Conservation (phyloP, 2,113 vertebrate genomes). For the Erythrocercus mccallii region DNA sequence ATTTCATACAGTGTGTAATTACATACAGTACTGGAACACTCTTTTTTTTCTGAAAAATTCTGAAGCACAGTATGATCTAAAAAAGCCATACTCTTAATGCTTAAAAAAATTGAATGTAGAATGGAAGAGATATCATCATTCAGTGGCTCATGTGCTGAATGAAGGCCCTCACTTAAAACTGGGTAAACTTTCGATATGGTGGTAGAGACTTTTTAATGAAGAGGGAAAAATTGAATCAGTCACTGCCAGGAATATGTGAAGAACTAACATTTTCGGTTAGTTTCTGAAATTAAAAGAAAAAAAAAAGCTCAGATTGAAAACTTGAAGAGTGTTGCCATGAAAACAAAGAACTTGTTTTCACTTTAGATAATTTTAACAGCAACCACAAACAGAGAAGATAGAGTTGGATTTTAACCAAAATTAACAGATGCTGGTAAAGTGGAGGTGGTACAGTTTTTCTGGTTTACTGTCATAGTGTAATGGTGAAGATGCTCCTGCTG, state of each 20-base stretch:
- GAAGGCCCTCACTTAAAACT: not conserved
- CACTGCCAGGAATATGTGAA: not conserved
- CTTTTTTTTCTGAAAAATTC: not conserved
- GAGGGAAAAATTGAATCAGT: not conserved
- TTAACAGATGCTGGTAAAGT: not conserved
- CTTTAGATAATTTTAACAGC: not conserved
- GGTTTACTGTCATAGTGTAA: not conserved
- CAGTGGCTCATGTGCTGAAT: not conserved
- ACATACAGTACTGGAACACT: not conserved
- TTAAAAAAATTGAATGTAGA: not conserved
- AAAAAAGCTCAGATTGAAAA: not conserved
- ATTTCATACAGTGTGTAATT: not conserved
- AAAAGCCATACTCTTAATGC: not conserved
- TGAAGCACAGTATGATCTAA: not conserved
- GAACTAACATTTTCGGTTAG: not conserved
- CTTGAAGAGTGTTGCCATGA: accelerated
- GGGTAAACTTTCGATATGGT: not conserved
- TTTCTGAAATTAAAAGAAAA: not conserved
- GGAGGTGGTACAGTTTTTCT: not conserved
- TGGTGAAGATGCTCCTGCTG: not conserved
- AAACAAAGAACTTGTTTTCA: not conserved
- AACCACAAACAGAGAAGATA: not conserved
- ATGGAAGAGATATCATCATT: not conserved
- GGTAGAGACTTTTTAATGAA: not conserved
- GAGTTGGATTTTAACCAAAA: not conserved